Conservation (phyloP, 2,113 vertebrate species). For the Galemys pyrenaicus region DNA sequence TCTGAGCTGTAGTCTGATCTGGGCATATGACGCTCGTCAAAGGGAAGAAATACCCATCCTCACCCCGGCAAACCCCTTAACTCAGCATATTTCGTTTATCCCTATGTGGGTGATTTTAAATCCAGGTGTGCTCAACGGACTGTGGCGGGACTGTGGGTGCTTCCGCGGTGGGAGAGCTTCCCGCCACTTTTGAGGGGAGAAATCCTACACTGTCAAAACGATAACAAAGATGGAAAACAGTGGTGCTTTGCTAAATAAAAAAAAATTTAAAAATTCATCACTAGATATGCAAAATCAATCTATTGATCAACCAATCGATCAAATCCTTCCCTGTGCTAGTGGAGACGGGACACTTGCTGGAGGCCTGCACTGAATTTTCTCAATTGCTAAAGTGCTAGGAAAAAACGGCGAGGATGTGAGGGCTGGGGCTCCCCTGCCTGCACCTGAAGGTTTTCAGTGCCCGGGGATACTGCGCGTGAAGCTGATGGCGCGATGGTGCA, state of each 20-base stretch:
- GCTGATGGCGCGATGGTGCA: background rate
- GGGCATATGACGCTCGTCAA: background rate
- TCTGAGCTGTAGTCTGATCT: too few relatives aligned
- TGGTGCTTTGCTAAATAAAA: too few relatives aligned
- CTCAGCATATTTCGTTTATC: background rate
- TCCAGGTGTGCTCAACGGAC: background rate
- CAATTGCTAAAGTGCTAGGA: background rate
- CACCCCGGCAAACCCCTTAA: too few relatives aligned
- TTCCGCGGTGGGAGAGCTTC: too few relatives aligned
- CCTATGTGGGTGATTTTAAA: background rate
- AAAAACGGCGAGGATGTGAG: background rate
- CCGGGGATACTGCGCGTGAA: background rate
- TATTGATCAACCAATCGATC: too few relatives aligned
- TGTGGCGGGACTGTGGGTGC: too few relatives aligned
- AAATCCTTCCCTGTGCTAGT: too few relatives aligned
- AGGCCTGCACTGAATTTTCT: background rate
- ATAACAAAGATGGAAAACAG: too few relatives aligned
- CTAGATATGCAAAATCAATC: too few relatives aligned
- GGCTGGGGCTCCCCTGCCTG: fast-evolving
- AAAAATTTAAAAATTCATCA: too few relatives aligned
- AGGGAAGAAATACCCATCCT: background rate
- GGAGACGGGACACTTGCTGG: background rate
- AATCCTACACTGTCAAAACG: too few relatives aligned
- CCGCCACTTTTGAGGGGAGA: too few relatives aligned
- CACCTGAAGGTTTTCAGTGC: background rate